These are phyloP conservation scores for Lateolabrax maculatus DNA, from an alignment of 2,797 vertebrate species.

Conservation along the genomic window DNA sequence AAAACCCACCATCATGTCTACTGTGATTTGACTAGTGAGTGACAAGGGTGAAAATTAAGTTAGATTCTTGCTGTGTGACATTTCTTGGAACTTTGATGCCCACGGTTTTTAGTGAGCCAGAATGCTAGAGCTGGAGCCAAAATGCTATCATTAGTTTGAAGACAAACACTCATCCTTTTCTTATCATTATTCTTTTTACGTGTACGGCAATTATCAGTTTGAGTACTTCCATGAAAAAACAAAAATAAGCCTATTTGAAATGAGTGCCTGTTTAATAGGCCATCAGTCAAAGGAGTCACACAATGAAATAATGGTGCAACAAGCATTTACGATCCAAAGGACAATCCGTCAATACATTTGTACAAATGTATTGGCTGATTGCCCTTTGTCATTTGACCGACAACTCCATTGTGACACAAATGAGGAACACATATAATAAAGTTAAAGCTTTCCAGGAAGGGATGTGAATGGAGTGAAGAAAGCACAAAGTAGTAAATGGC, in stretches of 20 bases:
- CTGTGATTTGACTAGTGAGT: conserved; percentile 65
- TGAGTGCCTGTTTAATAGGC: conserved; percentile 27
- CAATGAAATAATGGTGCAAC: conserved; percentile 10
- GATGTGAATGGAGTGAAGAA: conserved; percentile 18
- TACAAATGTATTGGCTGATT: too few relatives aligned
- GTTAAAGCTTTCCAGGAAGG: conserved; percentile 6
- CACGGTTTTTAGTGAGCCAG: conserved; percentile 72
- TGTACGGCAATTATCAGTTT: conserved; percentile 19
- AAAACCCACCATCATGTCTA: conserved; percentile 68
- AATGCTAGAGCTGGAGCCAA: neutral
- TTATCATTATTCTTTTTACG: too few relatives aligned
- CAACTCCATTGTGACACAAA: too few relatives aligned
- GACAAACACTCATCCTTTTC: too few relatives aligned
- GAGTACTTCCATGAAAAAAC: conserved; percentile 2
- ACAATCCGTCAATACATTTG: conserved; percentile 11
- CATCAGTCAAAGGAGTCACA: conserved; percentile 10
- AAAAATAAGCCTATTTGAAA: conserved; percentile 17
- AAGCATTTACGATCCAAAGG: conserved; percentile 21
- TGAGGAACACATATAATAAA: neutral
- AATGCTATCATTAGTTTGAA: conserved; percentile 15
- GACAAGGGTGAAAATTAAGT: conserved; percentile 33
- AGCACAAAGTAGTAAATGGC: conserved; percentile 37
- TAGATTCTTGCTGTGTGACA: conserved; percentile 6
- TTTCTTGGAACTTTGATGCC: conserved; percentile 36
- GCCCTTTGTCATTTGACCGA: conserved; percentile 3